Evolutionary conservation across 2,797 vertebrate genomes (phyloP).

Genomic region (Eidolon dupreanum): DNA sequence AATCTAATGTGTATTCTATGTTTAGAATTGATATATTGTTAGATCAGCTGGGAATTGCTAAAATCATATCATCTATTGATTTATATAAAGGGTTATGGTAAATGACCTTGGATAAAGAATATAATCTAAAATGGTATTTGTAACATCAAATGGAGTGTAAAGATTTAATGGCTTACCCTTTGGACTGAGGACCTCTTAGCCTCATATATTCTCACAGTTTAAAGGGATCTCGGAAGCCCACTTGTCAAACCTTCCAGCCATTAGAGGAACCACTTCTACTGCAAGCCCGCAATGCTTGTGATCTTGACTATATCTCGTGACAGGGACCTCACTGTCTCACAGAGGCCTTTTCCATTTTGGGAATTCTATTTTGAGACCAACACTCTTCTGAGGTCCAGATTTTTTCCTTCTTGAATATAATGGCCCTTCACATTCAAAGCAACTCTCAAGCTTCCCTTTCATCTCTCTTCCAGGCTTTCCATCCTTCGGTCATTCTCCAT

Average conservation of each 20-base stretch:
- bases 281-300: background rate
- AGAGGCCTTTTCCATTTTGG: background rate
- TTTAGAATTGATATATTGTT: conserved; percentile 72
- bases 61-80: conserved; percentile 65
- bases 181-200: conserved; percentile 49
- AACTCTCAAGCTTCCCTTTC: background rate
- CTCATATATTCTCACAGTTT: conserved; percentile 22
- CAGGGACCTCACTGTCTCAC: background rate
- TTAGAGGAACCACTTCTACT: background rate
- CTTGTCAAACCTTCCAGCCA: background rate
- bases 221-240: conserved; percentile 25
- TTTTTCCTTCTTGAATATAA: background rate
- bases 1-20: conserved; percentile 70
- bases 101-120: conserved; percentile 77
- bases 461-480: background rate
- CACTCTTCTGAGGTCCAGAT: background rate
- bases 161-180: conserved; percentile 68
- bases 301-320: background rate
- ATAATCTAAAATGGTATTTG: conserved; percentile 71
- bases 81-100: conserved; percentile 69
- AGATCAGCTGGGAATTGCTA: conserved; percentile 62
- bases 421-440: background rate
- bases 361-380: background rate
- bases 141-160: conserved; percentile 73
- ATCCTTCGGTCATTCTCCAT: background rate